Percentiles rank a stretch among this genome's conserved stretches.
Evolutionary conservation across 2,113 vertebrate species (phyloP).

Genomic region (Phainopepla nitens): DNA sequence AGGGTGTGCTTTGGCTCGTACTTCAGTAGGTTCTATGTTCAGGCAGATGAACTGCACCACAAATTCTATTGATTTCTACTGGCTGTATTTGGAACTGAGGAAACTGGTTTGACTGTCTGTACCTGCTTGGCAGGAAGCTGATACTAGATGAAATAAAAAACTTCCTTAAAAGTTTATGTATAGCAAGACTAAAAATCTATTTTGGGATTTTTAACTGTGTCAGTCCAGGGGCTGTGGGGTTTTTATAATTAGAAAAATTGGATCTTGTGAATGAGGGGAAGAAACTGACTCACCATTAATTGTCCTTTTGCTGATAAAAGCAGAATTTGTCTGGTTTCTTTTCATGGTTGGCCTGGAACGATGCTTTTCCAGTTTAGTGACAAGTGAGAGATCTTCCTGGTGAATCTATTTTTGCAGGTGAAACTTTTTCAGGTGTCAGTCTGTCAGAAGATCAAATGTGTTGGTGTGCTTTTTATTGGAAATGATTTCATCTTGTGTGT

Average conservation of each 20-base stretch:
- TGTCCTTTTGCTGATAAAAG: neutral
- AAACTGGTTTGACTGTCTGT: neutral
- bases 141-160: neutral
- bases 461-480: neutral
- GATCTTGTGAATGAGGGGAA: neutral
- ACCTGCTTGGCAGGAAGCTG: neutral
- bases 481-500: neutral
- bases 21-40: neutral
- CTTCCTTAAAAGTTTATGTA: neutral
- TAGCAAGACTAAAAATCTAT: neutral
- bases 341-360: neutral
- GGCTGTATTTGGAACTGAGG: neutral
- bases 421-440: neutral
- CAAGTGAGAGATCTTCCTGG: neutral
- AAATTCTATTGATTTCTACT: neutral
- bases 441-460: neutral
- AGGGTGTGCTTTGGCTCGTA: neutral
- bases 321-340: neutral
- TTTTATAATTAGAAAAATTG: neutral
- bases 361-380: neutral
- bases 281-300: neutral
- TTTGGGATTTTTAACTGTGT: neutral
- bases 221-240: neutral
- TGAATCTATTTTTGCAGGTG: neutral
- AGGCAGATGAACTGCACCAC: neutral